Base-by-base conservation (phyloP, 2,797 vertebrate species). In the Periophthalmus magnuspinnatus region DNA sequence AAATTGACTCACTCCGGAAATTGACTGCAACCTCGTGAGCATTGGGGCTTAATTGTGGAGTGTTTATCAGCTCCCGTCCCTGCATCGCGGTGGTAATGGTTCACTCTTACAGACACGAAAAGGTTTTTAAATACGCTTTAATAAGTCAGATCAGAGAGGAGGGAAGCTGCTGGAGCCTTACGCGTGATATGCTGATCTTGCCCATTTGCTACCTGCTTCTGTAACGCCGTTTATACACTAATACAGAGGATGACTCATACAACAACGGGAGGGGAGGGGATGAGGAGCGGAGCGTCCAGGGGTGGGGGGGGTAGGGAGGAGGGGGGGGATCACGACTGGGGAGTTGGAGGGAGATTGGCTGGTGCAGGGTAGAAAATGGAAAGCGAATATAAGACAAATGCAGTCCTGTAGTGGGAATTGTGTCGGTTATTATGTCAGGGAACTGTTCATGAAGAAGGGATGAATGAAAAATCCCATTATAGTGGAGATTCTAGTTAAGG, bases 231-330 rank as follows among this genome's bases (percentile, higher is more conserved):
- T 89, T 84, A 89, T 87, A 81, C 38, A 38, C 81, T 83, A 78
- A 84, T 82, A 87, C 81, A 82, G 83, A 75, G 58, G 86, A 84
- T 92, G 91, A 92, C 84, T 92, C 91, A 92, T 88, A 83, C 76
- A 70, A 70, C 67, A 32, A 19, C 70, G 52, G 33, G 70, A 54
- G 47, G 52, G 68, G 59, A 56, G 73, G 70, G 69, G 68, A 52
- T 56, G 77, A 61, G 63, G 67, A 50, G 60, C 60, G 76, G 70
- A 13, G 48, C 69, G 62, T 61, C 52, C 55, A 77, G 75, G 54
- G n/a, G n/a, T n/a, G n/a, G n/a, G n/a, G n/a, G n/a, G n/a, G n/a
- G n/a, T n/a, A 50, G 52, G 58, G 70, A 78, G 62, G 69, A 65
- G 69, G 78, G 69, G 77, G 74, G 67, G 75, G 76, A 33, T 72